These are phyloP conservation scores for Philhelius pedissequus DNA, from an alignment of 2,888 invertebrate genomes.

Conservation along the genomic window DNA sequence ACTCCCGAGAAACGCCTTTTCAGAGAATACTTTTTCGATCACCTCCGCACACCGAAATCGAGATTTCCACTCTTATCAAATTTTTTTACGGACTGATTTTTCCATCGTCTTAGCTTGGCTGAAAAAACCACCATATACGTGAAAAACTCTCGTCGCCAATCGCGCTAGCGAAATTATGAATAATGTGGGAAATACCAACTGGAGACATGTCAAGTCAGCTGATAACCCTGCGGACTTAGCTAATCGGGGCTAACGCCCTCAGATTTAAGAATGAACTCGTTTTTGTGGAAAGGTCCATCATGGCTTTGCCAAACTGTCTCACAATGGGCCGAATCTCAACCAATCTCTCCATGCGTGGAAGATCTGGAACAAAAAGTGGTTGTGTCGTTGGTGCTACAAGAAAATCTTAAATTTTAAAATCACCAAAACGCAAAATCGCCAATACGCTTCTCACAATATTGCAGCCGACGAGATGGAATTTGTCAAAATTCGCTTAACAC, in stretches of 20 bases:
- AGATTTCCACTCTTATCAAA: no score
- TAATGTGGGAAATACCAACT: no score
- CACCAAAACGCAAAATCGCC: not conserved
- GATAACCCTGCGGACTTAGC: no score
- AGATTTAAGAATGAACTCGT: not conserved
- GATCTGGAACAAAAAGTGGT: not conserved
- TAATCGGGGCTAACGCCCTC: not conserved
- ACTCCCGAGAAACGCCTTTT: no score
- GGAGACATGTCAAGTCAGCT: no score
- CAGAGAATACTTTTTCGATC: no score
- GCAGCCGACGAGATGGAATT: no score
- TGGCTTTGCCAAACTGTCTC: not conserved
- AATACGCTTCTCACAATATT: not conserved
- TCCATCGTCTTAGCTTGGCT: not conserved
- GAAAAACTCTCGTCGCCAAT: not conserved
- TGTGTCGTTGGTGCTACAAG: no score
- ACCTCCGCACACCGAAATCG: no score
- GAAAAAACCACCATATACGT: not conserved
- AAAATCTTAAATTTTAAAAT: not conserved
- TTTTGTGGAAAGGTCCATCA: constrained; percentile 12
- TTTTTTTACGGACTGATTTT: no score
- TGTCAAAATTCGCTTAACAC: no score
- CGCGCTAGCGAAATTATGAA: no score
- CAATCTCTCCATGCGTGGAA: not conserved
- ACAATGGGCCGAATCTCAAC: not conserved